phyloP scores from a whole-genome alignment of 37 sponge, comb jelly and placozoan genomes.

The Mnemiopsis leidyi region DNA sequence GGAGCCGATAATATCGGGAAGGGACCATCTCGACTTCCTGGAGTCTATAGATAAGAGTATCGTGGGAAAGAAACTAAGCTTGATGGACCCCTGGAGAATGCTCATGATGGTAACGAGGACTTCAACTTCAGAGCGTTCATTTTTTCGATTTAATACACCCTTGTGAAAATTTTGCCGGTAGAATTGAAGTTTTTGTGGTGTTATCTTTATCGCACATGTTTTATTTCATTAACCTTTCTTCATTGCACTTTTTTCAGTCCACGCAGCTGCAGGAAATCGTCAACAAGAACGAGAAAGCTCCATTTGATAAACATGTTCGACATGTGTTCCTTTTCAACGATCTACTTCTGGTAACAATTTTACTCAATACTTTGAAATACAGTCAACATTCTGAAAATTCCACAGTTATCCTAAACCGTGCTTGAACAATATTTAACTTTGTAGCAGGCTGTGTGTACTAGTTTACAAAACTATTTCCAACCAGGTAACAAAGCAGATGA shows the following conservation, averaged over 20 bases:
- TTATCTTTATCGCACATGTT: neutral
- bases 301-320: neutral
- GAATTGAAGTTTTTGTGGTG: neutral
- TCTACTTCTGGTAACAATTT: neutral
- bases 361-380: neutral
- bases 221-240: neutral
- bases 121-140: neutral
- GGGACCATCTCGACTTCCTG: constrained; percentile 29
- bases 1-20: constrained; percentile 38
- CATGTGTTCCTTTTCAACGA: constrained; percentile 46
- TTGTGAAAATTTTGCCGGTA: neutral
- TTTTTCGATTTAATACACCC: neutral
- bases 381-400: no score
- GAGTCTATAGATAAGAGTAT: constrained; percentile 40
- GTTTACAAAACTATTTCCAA: no score
- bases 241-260: neutral
- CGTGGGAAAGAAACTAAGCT: constrained; percentile 18
- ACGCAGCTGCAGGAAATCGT: constrained; percentile 21
- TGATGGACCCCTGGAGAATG: constrained; percentile 57
- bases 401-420: no score
- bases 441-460: no score
- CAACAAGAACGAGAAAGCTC: neutral
- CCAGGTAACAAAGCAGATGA: constrained; percentile 21
- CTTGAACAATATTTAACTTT: neutral
- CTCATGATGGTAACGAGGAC: constrained; percentile 43